Base-by-base conservation (phyloP, 2,797 vertebrate species). In the Pseudochromis fuscus region DNA sequence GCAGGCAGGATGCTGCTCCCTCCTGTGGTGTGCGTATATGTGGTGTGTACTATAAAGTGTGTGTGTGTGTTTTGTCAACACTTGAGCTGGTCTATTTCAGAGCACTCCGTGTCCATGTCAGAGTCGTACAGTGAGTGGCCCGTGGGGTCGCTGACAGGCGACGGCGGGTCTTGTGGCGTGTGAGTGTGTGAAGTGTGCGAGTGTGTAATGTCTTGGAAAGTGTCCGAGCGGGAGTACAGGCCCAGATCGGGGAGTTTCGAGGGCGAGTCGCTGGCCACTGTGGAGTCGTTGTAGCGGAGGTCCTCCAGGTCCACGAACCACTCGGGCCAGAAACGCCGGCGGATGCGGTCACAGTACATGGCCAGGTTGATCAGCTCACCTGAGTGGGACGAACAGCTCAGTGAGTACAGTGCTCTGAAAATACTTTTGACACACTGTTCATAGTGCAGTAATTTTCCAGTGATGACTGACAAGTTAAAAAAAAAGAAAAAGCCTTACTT, bases 281-380 rank as follows among this genome's bases (percentile, higher is more conserved):
- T 94, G 81, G 92, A 94, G 85, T 96, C 95, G 24, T 94, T 94
- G 4, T 96, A 98, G 73, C 94, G 88, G 57, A 97, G 94, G 77
- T 95, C 94, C 57, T 98, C 97, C 4, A 96, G 93, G 42, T 98
- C 97, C 0, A 97, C 95, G 8, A 96, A 97, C 98, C 98, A 99
- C 79, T 99, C 98, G 0, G 98, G 98, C 98, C 98, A 99, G 87
- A 98, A 99, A 84, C 96, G 96, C 81, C 96, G 94, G 84, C 97
- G 95, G 86, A 99, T 98, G 66, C 98, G 95, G 85, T 99, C 97
- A 64, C 98, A 99, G 91, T 99, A 99, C 97, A 99, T 97, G 86
- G 97, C 97, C n/a, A 99, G 93, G 85, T 99, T 99, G 87, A 99
- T 98, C 30, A 99, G 95, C 85, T 99, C 98, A 18, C 97, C 98